phyloP scores from a whole-genome alignment of 2,113 vertebrate genomes.

The Sitta europaea region DNA sequence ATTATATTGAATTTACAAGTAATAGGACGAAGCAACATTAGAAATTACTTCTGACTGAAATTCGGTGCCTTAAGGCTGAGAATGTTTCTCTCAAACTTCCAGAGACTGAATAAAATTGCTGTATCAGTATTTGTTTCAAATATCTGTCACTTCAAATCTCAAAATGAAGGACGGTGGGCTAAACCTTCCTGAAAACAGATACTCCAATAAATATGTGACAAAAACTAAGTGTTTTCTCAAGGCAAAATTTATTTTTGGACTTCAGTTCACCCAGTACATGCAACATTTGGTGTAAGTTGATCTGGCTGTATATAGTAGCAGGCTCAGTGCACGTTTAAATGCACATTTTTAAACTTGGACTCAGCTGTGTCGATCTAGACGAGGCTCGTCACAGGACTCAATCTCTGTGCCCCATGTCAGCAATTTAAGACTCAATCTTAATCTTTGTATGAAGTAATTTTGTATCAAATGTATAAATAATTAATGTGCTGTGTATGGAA shows the following conservation, averaged over 20 bases:
- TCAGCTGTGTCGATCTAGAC: background rate
- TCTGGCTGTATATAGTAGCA: background rate
- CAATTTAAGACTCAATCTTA: constrained; percentile 25
- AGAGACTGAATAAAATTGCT: constrained; percentile 46
- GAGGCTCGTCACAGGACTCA: background rate
- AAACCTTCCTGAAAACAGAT: constrained; percentile 40
- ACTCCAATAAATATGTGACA: constrained; percentile 27
- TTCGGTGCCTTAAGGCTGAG: constrained; percentile 60
- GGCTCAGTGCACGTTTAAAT: background rate
- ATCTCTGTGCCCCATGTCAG: background rate
- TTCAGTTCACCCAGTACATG: background rate
- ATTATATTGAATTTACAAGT: constrained; percentile 77
- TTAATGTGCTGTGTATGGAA: constrained; percentile 14
- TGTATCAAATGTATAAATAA: constrained; percentile 57
- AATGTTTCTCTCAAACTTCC: constrained; percentile 46
- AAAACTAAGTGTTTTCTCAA: constrained; percentile 5
- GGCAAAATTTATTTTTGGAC: background rate
- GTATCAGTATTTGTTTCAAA: constrained; percentile 59
- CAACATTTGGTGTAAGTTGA: background rate
- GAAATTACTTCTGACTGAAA: constrained; percentile 74
- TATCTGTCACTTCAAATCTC: constrained; percentile 52
- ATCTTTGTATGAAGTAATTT: constrained; percentile 9
- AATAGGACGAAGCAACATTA: constrained; percentile 61
- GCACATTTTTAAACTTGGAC: background rate
- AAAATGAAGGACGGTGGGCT: constrained; percentile 4